These are phyloP conservation scores for Chloropsis hardwickii DNA, from an alignment of 2,113 vertebrate genomes.

Conservation along the genomic window DNA sequence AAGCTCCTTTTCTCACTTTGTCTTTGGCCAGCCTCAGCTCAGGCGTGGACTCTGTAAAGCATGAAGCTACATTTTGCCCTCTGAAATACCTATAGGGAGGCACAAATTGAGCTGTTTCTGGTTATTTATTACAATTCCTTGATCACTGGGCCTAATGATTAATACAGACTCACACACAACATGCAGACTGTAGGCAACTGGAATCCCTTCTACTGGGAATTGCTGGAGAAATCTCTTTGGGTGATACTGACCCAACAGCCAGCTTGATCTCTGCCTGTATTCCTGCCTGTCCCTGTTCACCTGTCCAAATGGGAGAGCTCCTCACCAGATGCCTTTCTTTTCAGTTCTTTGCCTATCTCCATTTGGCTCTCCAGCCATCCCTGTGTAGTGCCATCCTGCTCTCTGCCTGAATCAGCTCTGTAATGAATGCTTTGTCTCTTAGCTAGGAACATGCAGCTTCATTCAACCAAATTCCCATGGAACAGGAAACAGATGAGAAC, in stretches of 20 bases:
- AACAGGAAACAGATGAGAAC: constrained; percentile 2
- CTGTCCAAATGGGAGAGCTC: neutral
- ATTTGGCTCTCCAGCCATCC: neutral
- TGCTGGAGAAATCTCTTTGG: neutral
- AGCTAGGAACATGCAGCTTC: neutral
- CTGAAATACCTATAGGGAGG: neutral
- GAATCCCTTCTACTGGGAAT: neutral
- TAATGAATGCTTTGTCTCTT: neutral
- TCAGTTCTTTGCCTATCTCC: neutral
- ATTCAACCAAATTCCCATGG: neutral
- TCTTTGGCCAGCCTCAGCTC: neutral
- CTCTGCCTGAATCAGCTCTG: neutral
- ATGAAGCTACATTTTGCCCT: neutral
- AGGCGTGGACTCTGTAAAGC: neutral
- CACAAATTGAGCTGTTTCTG: neutral
- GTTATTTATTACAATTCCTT: constrained; percentile 29
- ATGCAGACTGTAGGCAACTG: neutral
- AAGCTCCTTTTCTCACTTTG: neutral
- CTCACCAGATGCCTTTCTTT: neutral
- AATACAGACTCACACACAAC: neutral
- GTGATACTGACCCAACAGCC: neutral
- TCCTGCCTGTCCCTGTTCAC: neutral
- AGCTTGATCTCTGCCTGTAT: neutral
- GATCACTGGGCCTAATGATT: neutral
- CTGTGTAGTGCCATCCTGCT: neutral